These are phyloP conservation scores for Toxonevra muliebris DNA, from an alignment of 2,888 invertebrate genomes.

Conservation along the genomic window DNA sequence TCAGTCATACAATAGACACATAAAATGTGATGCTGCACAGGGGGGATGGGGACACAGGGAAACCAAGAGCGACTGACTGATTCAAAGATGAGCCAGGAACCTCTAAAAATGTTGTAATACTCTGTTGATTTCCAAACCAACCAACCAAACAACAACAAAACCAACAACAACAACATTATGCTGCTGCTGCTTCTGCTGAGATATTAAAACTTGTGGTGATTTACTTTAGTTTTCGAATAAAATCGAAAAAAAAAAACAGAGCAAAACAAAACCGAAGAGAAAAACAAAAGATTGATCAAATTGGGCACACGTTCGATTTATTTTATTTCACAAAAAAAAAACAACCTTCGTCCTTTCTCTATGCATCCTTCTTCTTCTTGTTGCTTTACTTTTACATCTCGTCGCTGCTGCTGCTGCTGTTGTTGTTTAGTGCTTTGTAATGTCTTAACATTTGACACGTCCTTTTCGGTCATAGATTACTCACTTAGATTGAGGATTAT, in stretches of 20 bases:
- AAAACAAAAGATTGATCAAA: constrained; percentile 30
- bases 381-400: constrained; percentile 3
- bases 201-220: not conserved
- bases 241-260: constrained; percentile 20
- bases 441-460: constrained; percentile 62
- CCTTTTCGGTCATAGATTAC: constrained; percentile 45
- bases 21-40: no score
- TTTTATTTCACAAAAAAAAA: constrained; percentile 28
- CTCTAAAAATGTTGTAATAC: no score
- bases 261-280: not conserved
- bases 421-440: constrained; percentile 48
- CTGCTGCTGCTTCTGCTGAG: not conserved
- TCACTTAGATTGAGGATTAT: constrained; percentile 17
- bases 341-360: not conserved
- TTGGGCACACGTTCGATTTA: constrained; percentile 36
- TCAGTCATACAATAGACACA: constrained; percentile 41
- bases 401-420: constrained; percentile 27
- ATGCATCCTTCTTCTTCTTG: constrained; percentile 26
- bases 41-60: no score
- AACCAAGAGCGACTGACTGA: no score
- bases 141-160: constrained; percentile 25
- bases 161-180: constrained; percentile 24
- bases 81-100: no score
- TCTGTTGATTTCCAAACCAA: constrained; percentile 15
- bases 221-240: constrained; percentile 4